Evolutionary conservation across 2,888 invertebrate genomes (phyloP).

Genomic region (Drosophila nr. medialis): DNA sequence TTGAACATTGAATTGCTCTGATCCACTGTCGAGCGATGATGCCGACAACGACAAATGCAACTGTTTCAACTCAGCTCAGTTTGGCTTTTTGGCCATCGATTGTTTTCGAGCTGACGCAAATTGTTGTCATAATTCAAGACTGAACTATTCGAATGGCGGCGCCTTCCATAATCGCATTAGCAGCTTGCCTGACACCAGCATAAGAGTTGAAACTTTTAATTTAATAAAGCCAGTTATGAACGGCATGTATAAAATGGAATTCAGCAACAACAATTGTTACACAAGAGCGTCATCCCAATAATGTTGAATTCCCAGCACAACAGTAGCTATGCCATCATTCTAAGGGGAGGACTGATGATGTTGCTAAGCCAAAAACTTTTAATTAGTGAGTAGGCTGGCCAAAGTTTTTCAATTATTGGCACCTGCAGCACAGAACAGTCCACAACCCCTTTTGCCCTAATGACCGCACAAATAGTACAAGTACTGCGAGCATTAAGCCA

Average conservation of each 20-base stretch:
- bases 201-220: slow-evolving; percentile 61
- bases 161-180: slow-evolving; percentile 59
- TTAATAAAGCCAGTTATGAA: slow-evolving; percentile 53
- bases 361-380: slow-evolving; percentile 63
- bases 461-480: slow-evolving; percentile 48
- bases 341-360: neutral
- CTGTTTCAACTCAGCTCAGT: slow-evolving; percentile 19
- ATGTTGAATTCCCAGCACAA: slow-evolving; percentile 57
- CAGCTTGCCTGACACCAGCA: slow-evolving; percentile 44
- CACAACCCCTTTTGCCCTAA: slow-evolving; percentile 31
- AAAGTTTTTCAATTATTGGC: slow-evolving; percentile 80
- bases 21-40: slow-evolving; percentile 45
- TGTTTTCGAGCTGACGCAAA: slow-evolving; percentile 34
- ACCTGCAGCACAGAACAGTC: slow-evolving; percentile 52
- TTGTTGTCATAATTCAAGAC: slow-evolving; percentile 49
- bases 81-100: slow-evolving; percentile 44
- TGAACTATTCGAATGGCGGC: neutral
- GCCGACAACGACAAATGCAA: slow-evolving; percentile 32
- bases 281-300: slow-evolving; percentile 46
- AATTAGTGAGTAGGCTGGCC: slow-evolving; percentile 67
- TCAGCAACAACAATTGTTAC: slow-evolving; percentile 21
- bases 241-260: slow-evolving; percentile 26
- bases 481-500: slow-evolving; percentile 36
- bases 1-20: slow-evolving; percentile 43
- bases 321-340: slow-evolving; percentile 38